Conservation (phyloP, 2,797 vertebrate genomes). For the Halcyon badia region DNA sequence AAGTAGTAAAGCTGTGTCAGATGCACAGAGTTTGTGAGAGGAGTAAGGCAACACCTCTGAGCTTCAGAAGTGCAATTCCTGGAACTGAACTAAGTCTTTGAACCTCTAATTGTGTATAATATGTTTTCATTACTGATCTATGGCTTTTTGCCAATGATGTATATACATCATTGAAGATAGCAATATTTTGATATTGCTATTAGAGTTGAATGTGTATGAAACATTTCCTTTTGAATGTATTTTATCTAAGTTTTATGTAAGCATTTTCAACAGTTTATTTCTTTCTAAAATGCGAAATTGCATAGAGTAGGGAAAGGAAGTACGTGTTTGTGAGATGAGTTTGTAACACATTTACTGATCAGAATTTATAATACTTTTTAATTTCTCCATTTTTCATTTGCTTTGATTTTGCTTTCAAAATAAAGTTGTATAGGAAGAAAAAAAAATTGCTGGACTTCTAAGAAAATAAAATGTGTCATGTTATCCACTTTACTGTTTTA, state of each 20-base stretch:
- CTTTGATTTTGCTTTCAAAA: not conserved
- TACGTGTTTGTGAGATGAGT: not conserved
- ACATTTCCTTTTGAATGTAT: not conserved
- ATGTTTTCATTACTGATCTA: not conserved
- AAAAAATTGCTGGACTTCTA: not conserved
- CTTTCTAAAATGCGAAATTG: not conserved
- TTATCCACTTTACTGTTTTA: not conserved
- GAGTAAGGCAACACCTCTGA: not conserved
- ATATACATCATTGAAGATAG: not conserved
- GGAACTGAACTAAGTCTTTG: not conserved
- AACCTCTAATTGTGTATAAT: not conserved
- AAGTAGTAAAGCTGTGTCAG: not conserved
- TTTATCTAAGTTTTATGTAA: not conserved
- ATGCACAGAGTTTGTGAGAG: not conserved
- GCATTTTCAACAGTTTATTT: not conserved
- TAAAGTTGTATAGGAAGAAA: not conserved
- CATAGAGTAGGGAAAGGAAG: not conserved
- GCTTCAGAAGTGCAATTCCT: not conserved
- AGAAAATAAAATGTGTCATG: not conserved
- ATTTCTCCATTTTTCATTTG: not conserved
- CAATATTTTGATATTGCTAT: not conserved
- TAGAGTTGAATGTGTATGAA: not conserved
- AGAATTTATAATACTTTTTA: not conserved
- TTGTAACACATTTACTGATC: not conserved
- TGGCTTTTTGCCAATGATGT: not conserved